phyloP scores from a whole-genome alignment of 2,113 vertebrate genomes.

The Catharus minimus region DNA sequence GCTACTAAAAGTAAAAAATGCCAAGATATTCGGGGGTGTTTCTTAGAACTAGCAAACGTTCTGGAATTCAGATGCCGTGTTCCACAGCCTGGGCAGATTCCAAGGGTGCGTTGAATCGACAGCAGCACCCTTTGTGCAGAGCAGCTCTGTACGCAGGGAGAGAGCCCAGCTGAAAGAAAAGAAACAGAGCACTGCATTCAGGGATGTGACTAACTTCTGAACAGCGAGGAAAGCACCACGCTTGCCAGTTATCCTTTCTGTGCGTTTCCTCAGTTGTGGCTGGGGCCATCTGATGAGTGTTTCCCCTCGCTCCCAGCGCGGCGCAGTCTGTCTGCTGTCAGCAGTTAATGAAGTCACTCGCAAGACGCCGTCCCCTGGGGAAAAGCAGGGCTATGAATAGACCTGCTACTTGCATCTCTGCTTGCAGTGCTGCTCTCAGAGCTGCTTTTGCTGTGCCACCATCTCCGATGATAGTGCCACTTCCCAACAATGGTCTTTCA shows the following conservation, averaged over 20 bases:
- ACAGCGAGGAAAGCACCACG: neutral
- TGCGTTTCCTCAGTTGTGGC: constrained; percentile 34
- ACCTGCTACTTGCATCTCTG: neutral
- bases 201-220: constrained; percentile 1
- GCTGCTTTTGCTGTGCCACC: neutral
- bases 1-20: neutral
- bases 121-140: constrained; percentile 6
- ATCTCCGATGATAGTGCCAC: neutral
- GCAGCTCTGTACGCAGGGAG: neutral
- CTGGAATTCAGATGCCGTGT: neutral
- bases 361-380: constrained; percentile 45
- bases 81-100: neutral
- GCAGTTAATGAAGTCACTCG: constrained; percentile 50
- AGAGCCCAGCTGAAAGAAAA: neutral
- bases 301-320: constrained; percentile 28
- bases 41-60: neutral
- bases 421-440: neutral
- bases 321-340: constrained; percentile 60
- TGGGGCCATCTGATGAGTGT: constrained; percentile 52
- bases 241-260: constrained; percentile 52
- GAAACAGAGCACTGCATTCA: neutral
- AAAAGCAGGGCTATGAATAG: constrained; percentile 43
- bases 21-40: neutral
- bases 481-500: neutral
- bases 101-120: rapidly evolving